phyloP scores from a whole-genome alignment of 2,113 vertebrate genomes.

The Cinclus mexicanus region DNA sequence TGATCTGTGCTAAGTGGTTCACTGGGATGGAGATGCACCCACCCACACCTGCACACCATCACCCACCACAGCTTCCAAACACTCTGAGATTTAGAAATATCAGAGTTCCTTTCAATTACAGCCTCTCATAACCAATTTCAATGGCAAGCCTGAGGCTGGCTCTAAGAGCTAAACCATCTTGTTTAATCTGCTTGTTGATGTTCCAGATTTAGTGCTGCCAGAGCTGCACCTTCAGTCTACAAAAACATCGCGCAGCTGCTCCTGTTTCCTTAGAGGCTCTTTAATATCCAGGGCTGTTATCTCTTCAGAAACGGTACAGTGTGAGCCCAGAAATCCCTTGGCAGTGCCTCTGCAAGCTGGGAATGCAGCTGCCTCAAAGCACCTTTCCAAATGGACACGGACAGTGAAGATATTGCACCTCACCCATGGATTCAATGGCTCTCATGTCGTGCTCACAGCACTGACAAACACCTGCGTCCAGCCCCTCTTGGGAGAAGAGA shows the following conservation, averaged over 20 bases:
- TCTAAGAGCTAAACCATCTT: neutral
- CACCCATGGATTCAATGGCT: fast-evolving
- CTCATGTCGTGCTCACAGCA: fast-evolving
- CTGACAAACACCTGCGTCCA: neutral
- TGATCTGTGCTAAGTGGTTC: neutral
- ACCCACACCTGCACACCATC: neutral
- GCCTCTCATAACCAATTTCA: neutral
- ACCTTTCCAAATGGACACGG: neutral
- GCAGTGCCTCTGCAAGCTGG: neutral
- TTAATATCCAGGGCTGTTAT: neutral
- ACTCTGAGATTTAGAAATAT: neutral
- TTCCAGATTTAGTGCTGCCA: neutral
- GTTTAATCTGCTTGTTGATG: constrained; percentile 31
- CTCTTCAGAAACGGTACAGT: neutral
- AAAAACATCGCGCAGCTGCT: neutral
- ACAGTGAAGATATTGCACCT: neutral
- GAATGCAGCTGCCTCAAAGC: neutral
- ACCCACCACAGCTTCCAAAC: neutral
- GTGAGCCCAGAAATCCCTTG: neutral
- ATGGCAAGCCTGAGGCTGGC: neutral
- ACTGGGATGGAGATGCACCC: neutral
- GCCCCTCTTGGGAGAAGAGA: neutral
- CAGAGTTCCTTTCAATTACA: neutral
- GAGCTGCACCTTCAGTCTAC: neutral
- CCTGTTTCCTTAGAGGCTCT: neutral